Percentiles rank a stretch among this genome's conserved stretches.
These are phyloP conservation scores for Trisateles emortualis DNA, from an alignment of 2,888 invertebrate genomes.

Conservation along the genomic window DNA sequence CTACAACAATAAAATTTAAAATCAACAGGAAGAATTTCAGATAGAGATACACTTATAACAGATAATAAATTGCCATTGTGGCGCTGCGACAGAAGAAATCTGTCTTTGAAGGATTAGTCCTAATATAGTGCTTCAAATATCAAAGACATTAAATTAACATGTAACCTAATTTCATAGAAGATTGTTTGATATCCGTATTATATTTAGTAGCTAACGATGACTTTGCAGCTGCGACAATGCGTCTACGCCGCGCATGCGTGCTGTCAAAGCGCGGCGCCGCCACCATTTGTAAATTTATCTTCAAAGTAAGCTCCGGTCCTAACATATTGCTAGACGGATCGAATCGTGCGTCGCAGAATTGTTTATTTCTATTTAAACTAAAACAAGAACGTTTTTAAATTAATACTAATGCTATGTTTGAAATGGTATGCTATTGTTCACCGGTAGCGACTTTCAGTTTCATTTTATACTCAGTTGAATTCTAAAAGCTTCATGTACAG, in stretches of 20 bases:
- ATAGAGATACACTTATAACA: neutral
- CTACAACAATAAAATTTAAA: neutral
- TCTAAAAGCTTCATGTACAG: neutral
- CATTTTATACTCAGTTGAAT: constrained; percentile 2
- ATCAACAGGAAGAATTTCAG: neutral
- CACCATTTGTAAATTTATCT: constrained; percentile 77
- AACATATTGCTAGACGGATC: constrained; percentile 71
- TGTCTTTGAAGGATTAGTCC: constrained; percentile 26
- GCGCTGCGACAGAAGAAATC: neutral
- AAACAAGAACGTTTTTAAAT: constrained; percentile 70
- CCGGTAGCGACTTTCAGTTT: constrained; percentile 28
- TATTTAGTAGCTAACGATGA: constrained; percentile 55
- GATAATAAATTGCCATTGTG: neutral
- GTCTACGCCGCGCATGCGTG: constrained; percentile 53
- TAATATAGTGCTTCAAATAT: constrained; percentile 22
- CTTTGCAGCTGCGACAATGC: constrained; percentile 73
- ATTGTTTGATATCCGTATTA: constrained; percentile 50
- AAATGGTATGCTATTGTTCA: constrained; percentile 50
- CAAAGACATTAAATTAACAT: constrained; percentile 36
- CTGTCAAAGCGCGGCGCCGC: constrained; percentile 68
- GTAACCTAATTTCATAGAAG: constrained; percentile 39
- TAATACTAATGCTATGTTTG: constrained; percentile 46
- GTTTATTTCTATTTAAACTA: constrained; percentile 64
- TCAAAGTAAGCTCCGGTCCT: constrained; percentile 70
- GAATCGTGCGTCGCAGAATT: constrained; percentile 61